phyloP scores from a whole-genome alignment of 2,797 vertebrate species.

The Hapalemur alaotrensis region DNA sequence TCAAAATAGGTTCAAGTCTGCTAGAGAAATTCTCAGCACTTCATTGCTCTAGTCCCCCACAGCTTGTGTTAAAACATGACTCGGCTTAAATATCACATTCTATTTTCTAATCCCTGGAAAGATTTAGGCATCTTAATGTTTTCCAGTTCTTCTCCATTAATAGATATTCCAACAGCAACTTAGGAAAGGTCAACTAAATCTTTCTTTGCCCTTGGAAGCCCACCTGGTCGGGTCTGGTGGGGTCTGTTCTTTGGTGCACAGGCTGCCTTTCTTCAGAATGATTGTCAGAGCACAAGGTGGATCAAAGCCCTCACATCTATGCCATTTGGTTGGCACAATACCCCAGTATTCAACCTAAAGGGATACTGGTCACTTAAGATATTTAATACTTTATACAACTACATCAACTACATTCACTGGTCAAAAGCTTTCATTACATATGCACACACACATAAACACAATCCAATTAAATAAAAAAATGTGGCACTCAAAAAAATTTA shows the following conservation, averaged over 20 bases:
- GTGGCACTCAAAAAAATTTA: background rate
- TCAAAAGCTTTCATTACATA: background rate
- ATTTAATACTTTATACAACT: background rate
- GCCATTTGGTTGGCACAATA: background rate
- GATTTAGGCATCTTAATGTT: background rate
- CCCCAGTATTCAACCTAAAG: background rate
- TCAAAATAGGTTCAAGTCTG: background rate
- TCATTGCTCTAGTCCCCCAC: background rate
- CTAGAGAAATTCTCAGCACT: background rate
- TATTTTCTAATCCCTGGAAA: background rate
- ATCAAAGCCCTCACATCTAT: background rate
- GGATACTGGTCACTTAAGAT: background rate
- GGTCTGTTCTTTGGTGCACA: background rate
- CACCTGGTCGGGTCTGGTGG: background rate
- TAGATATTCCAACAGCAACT: background rate
- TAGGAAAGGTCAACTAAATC: background rate
- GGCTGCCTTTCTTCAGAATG: background rate
- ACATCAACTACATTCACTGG: background rate
- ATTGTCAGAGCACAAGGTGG: fast-evolving
- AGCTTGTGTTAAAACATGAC: background rate
- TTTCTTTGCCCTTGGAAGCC: background rate
- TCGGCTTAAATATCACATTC: background rate
- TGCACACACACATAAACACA: background rate
- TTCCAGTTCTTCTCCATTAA: background rate
- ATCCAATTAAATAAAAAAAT: background rate